Base-by-base conservation (phyloP, 2,888 invertebrate species). In the Agrotis clavis region DNA sequence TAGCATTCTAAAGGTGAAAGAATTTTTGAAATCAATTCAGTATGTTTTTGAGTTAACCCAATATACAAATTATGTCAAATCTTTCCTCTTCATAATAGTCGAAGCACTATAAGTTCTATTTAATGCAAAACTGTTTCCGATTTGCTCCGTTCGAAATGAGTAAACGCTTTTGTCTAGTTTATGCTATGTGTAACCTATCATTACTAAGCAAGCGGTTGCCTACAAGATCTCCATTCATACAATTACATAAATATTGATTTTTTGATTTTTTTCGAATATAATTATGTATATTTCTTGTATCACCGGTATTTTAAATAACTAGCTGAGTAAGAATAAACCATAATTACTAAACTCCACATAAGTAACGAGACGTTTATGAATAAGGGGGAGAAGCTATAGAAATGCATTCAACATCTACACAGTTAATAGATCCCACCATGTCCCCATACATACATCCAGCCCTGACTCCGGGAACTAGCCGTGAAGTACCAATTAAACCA, bases 401-500 rank as follows among this genome's bases (percentile, higher is more conserved):
- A 41, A 67, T n/a, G n/a, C 65, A 51, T 41, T 64, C 2, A 65
- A 25, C 41, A 41, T 19, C 0, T 16, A 25, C 14, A 35, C 66
- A 2, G 56, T 3, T 21, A 25, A 48, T 47, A 18, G 4, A 11
- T 30, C 18, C 30, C 3, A 18, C 2, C 21, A 4, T n/a, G 25
- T 41, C 16, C 14, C 68, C 21, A 67, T 57, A 25, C 30, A 35
- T 35, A 41, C 41, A 41, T 41, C 41, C 25, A 61, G 50, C n/a
- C 53, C 45, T n/a, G 41, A 2, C 59, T 45, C 59, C 57, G 13
- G 50, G 77, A 67, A 68, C 45, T 72, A 60, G 63, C 69, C 59
- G 77, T 67, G 77, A 77, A 75, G 70, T 67, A 62, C 61, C 79
- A 83, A 83, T 81, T 83, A 81, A 73, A 54, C 7, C 69, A 35